Evolutionary conservation across 1,140 invertebrate genomes (phyloP), one percentile per base, ranked within the genome.

Genomic region (Plutomurus gul): DNA sequence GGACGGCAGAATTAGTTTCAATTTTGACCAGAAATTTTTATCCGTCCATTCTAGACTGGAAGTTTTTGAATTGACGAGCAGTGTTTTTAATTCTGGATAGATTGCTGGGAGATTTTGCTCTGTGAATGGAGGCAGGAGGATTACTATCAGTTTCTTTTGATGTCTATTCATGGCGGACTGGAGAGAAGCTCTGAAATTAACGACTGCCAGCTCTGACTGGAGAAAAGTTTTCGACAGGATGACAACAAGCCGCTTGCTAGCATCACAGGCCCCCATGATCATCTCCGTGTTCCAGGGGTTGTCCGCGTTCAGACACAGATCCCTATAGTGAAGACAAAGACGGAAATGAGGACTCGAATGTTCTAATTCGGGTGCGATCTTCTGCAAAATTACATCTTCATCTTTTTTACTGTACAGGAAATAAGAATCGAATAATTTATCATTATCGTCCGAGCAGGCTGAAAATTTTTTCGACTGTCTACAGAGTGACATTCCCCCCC

Each of bases 361-460:
- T 86, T 98, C 96, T 60, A 98, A 86, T 84, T 95, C 93, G 3
- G 91, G 91, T 1, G 92, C 93, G 56, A 98, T 89, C 7, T 92
- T 93, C 81, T 95, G 92, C 25, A 94, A 88, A 0, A 97, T 93
- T 85, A 95, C 95, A 84, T 95, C 92, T 84, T 96, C 94, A 87
- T 98, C 96, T 86, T 95, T 94, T 20, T 94, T 93, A 80, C 94
- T 95, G 87, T 98, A 97, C 79, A 95, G 93, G 3, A 98, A 92
- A 86, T 96, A 97, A 43, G 94, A 95, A 85, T 98, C 96, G 87
- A 95, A 97, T 7, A 95, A 87, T 83, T 95, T 95, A 84, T 95
- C 93, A 81, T 94, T 93, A 85, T 93, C 92, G 84, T 89, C 88
- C 70, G 86, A 85, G 30, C 27, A 60, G 6, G 27, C 39, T 5